Conservation (phyloP, 2,888 invertebrate genomes). For the Trypoxylon attenuatum region DNA sequence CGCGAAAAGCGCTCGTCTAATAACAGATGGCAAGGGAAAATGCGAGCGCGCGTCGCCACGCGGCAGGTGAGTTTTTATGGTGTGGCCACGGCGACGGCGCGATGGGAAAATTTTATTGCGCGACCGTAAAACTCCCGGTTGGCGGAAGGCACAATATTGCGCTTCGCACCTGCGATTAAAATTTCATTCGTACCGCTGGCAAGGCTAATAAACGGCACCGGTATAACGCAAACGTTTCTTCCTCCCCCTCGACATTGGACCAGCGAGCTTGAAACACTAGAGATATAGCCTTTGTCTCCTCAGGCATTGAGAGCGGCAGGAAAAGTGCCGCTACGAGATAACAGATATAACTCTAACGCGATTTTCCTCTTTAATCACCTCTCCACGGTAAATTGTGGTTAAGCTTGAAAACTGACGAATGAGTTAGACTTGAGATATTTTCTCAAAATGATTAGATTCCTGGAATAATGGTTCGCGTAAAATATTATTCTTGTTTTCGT, state of each 20-base stretch:
- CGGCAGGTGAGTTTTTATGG: neutral
- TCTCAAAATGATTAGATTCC: too few relatives aligned
- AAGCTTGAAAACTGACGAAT: too few relatives aligned
- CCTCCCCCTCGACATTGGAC: neutral
- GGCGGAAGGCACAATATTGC: neutral
- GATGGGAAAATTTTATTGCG: slow-evolving; percentile 4
- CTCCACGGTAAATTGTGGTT: too few relatives aligned
- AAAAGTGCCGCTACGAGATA: too few relatives aligned
- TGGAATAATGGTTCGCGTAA: too few relatives aligned
- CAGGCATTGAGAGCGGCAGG: too few relatives aligned
- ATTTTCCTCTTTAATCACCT: too few relatives aligned
- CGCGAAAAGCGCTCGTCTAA: neutral
- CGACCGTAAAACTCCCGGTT: neutral
- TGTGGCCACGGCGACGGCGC: neutral
- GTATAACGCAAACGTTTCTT: neutral
- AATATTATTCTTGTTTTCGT: too few relatives aligned
- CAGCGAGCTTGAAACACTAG: too few relatives aligned
- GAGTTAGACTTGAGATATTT: too few relatives aligned
- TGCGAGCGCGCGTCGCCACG: neutral
- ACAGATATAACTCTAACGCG: too few relatives aligned
- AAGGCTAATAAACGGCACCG: neutral
- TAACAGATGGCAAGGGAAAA: neutral
- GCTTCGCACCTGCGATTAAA: neutral
- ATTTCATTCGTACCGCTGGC: slow-evolving; percentile 1
- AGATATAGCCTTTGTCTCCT: too few relatives aligned